Conservation (phyloP, 2,888 invertebrate species). For the Willowsia nigromaculata region DNA sequence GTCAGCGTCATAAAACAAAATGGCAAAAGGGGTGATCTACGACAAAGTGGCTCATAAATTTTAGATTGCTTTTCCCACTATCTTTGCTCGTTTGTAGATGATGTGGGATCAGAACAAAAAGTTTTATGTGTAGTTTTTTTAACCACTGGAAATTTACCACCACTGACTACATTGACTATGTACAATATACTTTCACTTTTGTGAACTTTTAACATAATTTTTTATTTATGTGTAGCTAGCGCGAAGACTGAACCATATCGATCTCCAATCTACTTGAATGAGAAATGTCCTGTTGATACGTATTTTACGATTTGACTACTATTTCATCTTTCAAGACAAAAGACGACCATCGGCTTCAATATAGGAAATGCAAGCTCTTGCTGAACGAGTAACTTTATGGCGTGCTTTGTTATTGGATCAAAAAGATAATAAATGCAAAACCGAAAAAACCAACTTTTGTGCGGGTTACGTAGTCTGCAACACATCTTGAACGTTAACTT, state of each 20-base stretch:
- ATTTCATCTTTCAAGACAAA: too few species aligned
- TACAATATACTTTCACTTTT: conserved; percentile 13
- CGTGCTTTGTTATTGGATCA: too few species aligned
- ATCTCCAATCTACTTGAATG: conserved; percentile 44
- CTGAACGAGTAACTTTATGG: too few species aligned
- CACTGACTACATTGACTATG: too few species aligned
- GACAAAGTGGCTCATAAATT: conserved; percentile 72
- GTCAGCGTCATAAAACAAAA: conserved; percentile 66
- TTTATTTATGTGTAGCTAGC: neutral
- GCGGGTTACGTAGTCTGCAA: too few species aligned
- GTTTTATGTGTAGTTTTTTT: conserved; percentile 14
- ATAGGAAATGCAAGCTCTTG: too few species aligned
- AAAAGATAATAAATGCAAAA: too few species aligned
- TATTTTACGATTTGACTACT: conserved; percentile 51
- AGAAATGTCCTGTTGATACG: conserved; percentile 61
- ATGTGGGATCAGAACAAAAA: neutral
- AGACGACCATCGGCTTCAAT: too few species aligned
- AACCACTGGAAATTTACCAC: neutral
- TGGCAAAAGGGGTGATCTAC: conserved; percentile 70
- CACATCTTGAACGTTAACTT: too few species aligned
- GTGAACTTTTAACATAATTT: conserved; percentile 4
- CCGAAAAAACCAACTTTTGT: too few species aligned
- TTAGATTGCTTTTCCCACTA: conserved; percentile 61
- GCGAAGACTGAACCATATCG: neutral
- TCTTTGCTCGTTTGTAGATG: neutral